Conservation (phyloP, 2,888 invertebrate species). For the Diloba caeruleocephala region DNA sequence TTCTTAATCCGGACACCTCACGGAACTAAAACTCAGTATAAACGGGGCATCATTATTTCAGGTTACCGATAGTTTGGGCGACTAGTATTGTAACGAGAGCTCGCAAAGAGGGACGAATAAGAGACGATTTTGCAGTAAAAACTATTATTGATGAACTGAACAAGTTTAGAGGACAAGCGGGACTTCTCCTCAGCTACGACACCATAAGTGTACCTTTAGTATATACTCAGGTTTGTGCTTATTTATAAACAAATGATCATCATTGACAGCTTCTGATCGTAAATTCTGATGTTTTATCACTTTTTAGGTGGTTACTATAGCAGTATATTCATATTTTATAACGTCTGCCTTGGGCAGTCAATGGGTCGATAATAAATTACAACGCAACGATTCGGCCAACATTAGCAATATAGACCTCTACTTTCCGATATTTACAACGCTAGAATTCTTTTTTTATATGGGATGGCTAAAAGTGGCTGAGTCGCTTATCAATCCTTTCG, state of each 20-base stretch:
- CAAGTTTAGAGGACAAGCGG: slow-evolving; percentile 94
- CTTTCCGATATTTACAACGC: slow-evolving; percentile 96
- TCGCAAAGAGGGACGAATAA: slow-evolving; percentile 96
- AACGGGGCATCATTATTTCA: slow-evolving; percentile 56
- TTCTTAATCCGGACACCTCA: too few relatives aligned
- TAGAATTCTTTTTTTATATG: slow-evolving; percentile 96
- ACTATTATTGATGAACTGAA: slow-evolving; percentile 96
- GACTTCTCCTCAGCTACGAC: slow-evolving; percentile 93
- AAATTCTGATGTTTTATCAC: not conserved
- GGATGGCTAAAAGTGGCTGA: slow-evolving; percentile 98
- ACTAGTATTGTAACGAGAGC: slow-evolving; percentile 96
- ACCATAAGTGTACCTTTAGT: slow-evolving; percentile 94
- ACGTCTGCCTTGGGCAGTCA: slow-evolving; percentile 97
- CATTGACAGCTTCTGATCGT: too few relatives aligned
- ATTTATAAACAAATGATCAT: not conserved
- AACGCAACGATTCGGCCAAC: slow-evolving; percentile 64
- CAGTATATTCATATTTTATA: slow-evolving; percentile 97
- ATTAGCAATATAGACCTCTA: slow-evolving; percentile 94
- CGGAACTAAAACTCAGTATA: too few relatives aligned
- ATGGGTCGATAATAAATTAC: slow-evolving; percentile 91
- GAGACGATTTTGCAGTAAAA: slow-evolving; percentile 97
- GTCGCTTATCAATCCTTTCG: slow-evolving; percentile 96
- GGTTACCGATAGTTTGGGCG: slow-evolving; percentile 97
- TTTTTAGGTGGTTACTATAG: slow-evolving; percentile 94
- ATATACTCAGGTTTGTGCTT: slow-evolving; percentile 91